Percentiles rank a stretch among this genome's conserved stretches.
phyloP scores from a whole-genome alignment of 2,888 invertebrate genomes.

The Busseola fusca region DNA sequence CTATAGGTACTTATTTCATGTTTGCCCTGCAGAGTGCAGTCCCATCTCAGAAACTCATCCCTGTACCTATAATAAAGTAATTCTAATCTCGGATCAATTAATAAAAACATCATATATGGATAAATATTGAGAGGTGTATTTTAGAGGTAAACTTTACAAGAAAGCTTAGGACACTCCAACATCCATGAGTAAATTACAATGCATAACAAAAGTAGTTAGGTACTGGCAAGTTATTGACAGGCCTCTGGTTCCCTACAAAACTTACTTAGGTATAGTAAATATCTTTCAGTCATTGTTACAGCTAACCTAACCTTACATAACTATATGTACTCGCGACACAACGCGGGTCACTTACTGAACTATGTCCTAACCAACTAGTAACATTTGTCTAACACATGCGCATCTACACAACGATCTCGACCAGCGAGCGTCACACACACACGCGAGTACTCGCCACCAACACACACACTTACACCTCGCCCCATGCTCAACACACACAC shows the following conservation, averaged over 20 bases:
- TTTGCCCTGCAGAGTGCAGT: background rate
- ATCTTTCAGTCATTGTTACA: conserved; percentile 52
- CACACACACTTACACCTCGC: conserved; percentile 15
- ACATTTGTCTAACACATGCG: conserved; percentile 36
- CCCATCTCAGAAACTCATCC: background rate
- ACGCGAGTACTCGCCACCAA: background rate
- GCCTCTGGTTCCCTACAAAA: conserved; percentile 40
- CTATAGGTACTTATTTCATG: background rate
- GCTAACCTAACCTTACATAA: conserved; percentile 32
- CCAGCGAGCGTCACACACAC: conserved; percentile 56
- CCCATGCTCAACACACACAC: conserved; percentile 18
- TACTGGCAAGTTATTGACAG: conserved; percentile 10
- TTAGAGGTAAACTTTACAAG: background rate
- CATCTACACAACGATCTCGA: conserved; percentile 50
- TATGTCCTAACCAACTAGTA: conserved; percentile 36
- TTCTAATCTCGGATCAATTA: background rate
- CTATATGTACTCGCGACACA: conserved; percentile 34
- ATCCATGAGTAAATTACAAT: conserved; percentile 2
- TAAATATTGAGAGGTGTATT: background rate
- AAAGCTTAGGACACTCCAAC: background rate
- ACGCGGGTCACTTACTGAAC: conserved; percentile 21
- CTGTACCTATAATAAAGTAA: background rate
- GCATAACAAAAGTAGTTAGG: background rate
- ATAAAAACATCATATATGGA: too few relatives aligned
- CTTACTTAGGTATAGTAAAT: conserved; percentile 33